These are phyloP conservation scores for Molossus alvarezi DNA, from an alignment of 2,797 vertebrate species.

Conservation along the genomic window DNA sequence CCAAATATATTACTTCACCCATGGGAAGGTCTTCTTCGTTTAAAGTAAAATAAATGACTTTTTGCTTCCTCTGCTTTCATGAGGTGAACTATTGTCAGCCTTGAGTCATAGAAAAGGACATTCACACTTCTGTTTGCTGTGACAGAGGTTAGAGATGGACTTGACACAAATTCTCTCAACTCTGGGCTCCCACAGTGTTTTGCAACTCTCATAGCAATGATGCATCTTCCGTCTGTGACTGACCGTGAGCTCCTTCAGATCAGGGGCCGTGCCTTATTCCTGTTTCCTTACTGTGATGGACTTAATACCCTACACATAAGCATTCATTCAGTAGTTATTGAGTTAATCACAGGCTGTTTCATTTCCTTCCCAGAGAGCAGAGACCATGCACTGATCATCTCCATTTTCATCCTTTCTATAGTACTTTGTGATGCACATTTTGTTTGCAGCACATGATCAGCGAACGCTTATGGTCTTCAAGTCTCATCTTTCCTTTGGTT, in stretches of 20 bases:
- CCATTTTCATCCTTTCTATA: not conserved
- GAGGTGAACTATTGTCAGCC: not conserved
- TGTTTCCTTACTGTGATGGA: not conserved
- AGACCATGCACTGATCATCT: not conserved
- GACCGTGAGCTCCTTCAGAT: not conserved
- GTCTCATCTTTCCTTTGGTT: not conserved
- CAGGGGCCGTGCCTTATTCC: not conserved
- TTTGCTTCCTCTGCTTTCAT: not conserved
- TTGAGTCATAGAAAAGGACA: not conserved
- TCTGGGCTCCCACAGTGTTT: not conserved
- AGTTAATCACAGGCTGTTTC: not conserved
- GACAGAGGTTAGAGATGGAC: slow-evolving; percentile 12
- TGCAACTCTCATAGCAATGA: not conserved
- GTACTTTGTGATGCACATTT: not conserved
- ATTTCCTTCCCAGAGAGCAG: not conserved
- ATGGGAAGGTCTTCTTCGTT: not conserved
- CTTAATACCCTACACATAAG: not conserved
- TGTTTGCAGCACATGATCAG: not conserved
- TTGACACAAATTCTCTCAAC: not conserved
- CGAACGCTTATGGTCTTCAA: not conserved
- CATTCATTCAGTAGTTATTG: not conserved
- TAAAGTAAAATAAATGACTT: slow-evolving; percentile 15
- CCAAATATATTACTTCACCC: not conserved
- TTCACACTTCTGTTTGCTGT: slow-evolving; percentile 25
- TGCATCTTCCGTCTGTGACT: not conserved